phyloP scores from a whole-genome alignment of 2,113 vertebrate genomes.

The Thalassoma bifasciatum region DNA sequence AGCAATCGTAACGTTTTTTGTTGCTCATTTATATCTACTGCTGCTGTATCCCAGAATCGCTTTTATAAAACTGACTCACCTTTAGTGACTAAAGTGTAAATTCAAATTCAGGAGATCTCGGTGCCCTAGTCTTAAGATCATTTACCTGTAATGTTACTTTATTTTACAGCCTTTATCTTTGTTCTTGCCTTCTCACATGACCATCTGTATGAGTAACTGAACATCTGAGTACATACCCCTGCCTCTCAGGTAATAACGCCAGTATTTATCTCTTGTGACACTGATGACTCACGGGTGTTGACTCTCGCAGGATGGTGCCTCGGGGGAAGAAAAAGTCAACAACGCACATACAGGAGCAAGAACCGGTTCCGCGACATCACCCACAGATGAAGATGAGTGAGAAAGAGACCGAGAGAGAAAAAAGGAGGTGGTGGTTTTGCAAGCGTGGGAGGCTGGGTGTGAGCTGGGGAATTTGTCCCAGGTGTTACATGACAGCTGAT shows the following conservation, averaged over 20 bases:
- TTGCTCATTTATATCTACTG: slow-evolving; percentile 4
- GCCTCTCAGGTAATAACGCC: background rate
- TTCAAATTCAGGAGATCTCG: background rate
- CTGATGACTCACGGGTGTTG: slow-evolving; percentile 61
- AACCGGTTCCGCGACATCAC: slow-evolving; percentile 53
- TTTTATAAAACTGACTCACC: no score
- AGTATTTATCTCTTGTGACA: background rate
- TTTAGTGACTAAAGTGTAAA: background rate
- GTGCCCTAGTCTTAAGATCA: background rate
- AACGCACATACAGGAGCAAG: background rate
- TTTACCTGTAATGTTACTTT: background rate
- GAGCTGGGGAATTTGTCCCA: slow-evolving; percentile 2
- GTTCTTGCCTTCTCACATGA: background rate
- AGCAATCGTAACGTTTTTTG: no score
- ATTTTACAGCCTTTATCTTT: background rate
- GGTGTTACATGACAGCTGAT: slow-evolving; percentile 28
- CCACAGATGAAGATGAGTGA: background rate
- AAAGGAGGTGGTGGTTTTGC: background rate
- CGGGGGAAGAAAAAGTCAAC: slow-evolving; percentile 27
- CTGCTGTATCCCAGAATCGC: no score
- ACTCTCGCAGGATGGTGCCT: slow-evolving; percentile 25
- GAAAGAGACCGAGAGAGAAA: background rate
- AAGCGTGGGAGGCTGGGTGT: slow-evolving; percentile 2
- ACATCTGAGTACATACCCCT: background rate
- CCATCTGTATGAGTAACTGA: background rate